A percentile compares a stretch with the other conserved stretches of the same genome.
Evolutionary conservation across 2,888 invertebrate genomes (phyloP).

Genomic region (Nephrotoma flavescens): DNA sequence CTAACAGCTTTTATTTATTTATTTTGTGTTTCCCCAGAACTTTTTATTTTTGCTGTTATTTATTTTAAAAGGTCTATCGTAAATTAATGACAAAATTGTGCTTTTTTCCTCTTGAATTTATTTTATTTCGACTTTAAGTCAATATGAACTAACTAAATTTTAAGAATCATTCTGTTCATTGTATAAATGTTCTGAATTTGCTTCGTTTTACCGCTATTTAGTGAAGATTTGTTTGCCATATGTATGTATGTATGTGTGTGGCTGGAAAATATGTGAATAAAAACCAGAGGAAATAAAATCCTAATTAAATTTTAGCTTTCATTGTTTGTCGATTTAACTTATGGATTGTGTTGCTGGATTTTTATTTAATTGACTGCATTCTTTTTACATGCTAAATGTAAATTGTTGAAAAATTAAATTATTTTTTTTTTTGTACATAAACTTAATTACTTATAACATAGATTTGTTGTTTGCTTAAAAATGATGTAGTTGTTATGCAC

Average conservation of each 20-base stretch:
- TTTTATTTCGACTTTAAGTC: background rate
- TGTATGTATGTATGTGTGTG: background rate
- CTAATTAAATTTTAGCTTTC: background rate
- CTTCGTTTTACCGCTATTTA: background rate
- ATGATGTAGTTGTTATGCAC: too few relatives aligned
- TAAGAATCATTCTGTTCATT: background rate
- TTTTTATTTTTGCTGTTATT: background rate
- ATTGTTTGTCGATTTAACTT: background rate
- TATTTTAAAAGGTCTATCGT: constrained; percentile 3
- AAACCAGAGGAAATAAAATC: background rate
- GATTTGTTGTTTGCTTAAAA: too few relatives aligned
- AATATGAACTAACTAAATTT: background rate
- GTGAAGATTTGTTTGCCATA: background rate
- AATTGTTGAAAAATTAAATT: background rate
- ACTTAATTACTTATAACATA: too few relatives aligned
- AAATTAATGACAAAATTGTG: constrained; percentile 1
- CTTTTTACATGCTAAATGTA: background rate
- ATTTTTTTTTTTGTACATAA: background rate
- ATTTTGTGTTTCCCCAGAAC: background rate
- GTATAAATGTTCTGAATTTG: background rate
- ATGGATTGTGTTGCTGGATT: background rate
- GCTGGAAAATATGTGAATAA: background rate
- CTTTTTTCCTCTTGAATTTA: background rate
- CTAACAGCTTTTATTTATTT: background rate
- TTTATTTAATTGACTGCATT: background rate